Evolutionary conservation across 2,888 invertebrate species (phyloP).

Genomic region (Dryobotodes eremita): DNA sequence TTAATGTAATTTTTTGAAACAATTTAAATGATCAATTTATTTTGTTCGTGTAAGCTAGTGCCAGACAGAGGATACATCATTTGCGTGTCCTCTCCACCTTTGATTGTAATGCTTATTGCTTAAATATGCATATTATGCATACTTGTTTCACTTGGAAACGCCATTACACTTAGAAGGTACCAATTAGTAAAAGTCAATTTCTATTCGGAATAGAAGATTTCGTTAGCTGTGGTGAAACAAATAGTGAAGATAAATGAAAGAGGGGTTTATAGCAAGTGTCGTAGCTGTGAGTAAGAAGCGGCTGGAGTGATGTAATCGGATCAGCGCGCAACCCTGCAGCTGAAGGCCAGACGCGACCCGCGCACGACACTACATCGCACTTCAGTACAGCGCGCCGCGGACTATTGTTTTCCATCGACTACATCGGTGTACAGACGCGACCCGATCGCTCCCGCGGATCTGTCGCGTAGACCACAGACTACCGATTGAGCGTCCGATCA

Average conservation of each 20-base stretch:
- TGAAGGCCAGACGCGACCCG: conserved; percentile 11
- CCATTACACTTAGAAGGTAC: not conserved
- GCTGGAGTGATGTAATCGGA: conserved; percentile 29
- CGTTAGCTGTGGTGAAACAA: not conserved
- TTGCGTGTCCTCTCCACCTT: not conserved
- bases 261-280: not conserved
- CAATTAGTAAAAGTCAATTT: not conserved
- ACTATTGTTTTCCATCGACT: conserved; percentile 9
- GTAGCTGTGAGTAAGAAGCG: not conserved
- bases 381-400: not conserved
- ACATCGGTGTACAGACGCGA: conserved; percentile 1
- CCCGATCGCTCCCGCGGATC: conserved; percentile 3
- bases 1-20: conserved; percentile 17
- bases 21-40: conserved; percentile 31
- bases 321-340: conserved; percentile 23
- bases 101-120: not conserved
- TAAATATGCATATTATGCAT: not conserved
- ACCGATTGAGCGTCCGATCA: not conserved
- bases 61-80: not conserved
- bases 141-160: not conserved
- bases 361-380: not conserved
- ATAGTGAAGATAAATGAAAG: conserved; percentile 6
- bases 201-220: conserved; percentile 7
- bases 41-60: conserved; percentile 32
- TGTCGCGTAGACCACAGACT: not conserved